phyloP scores from a whole-genome alignment of 2,888 invertebrate species.

The Ariolimax columbianus region DNA sequence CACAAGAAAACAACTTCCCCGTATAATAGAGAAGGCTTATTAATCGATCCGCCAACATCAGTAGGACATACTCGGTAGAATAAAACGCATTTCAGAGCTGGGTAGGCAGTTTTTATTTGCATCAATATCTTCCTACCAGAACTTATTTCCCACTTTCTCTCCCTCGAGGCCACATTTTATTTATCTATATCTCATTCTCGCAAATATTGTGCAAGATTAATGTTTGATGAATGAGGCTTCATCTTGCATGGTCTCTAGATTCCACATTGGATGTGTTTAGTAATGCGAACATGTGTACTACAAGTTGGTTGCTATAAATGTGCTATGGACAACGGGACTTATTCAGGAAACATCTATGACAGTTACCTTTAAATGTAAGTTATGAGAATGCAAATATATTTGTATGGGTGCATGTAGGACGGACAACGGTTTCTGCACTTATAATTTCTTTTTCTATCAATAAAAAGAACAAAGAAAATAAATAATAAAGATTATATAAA shows the following conservation, averaged over 20 bases:
- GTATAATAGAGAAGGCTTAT: not conserved
- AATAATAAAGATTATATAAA: too few species aligned
- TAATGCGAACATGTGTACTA: too few species aligned
- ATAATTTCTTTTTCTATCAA: too few species aligned
- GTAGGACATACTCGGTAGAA: not conserved
- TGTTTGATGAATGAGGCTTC: not conserved
- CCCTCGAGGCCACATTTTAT: not conserved
- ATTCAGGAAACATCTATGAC: too few species aligned
- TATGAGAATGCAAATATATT: too few species aligned
- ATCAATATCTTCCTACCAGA: not conserved
- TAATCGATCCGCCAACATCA: slow-evolving; percentile 7
- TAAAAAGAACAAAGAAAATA: too few species aligned
- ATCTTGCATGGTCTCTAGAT: not conserved
- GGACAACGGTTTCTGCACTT: too few species aligned
- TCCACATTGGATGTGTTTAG: too few species aligned
- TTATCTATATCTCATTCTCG: not conserved
- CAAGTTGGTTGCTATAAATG: too few species aligned
- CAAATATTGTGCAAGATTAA: not conserved
- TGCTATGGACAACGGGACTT: too few species aligned
- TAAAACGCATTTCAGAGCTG: not conserved
- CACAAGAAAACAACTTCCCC: not conserved
- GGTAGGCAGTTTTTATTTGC: not conserved
- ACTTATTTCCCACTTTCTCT: not conserved
- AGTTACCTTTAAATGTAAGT: too few species aligned
- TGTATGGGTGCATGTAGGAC: too few species aligned